Percentiles rank a stretch among this genome's conserved stretches.
Conservation (phyloP, 2,797 vertebrate genomes). For the Prionace glauca region DNA sequence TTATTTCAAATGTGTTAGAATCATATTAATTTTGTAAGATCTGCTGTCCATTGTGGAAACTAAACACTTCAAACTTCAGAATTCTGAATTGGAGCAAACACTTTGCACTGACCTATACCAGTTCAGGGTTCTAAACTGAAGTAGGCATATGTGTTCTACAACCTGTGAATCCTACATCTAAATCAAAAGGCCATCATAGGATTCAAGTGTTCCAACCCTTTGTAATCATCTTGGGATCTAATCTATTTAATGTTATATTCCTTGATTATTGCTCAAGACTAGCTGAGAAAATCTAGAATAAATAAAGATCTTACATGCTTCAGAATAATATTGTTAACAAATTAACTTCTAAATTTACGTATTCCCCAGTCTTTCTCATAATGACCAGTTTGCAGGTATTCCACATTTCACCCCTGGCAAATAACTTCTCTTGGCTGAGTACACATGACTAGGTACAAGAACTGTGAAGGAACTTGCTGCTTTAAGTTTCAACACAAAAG, state of each 20-base stretch:
- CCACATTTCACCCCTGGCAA: not conserved
- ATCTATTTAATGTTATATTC: too few species aligned
- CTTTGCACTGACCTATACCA: too few species aligned
- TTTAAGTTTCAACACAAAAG: not conserved
- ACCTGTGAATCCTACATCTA: too few species aligned
- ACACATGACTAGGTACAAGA: not conserved
- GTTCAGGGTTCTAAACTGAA: too few species aligned
- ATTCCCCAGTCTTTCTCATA: not conserved
- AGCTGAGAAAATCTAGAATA: not conserved
- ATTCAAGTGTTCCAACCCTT: too few species aligned
- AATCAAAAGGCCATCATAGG: too few species aligned
- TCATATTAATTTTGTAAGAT: not conserved
- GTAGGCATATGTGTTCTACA: too few species aligned
- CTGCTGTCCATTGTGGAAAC: not conserved
- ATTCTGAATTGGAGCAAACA: not conserved
- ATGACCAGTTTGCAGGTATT: too few species aligned
- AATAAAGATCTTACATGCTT: not conserved
- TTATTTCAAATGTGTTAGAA: too few species aligned
- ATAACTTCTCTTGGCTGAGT: not conserved
- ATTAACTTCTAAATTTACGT: not conserved
- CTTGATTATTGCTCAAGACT: too few species aligned
- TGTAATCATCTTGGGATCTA: too few species aligned
- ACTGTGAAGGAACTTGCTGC: not conserved
- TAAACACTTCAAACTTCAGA: not conserved
- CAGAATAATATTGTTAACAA: not conserved